These are phyloP conservation scores for Hydrocynus forskahlii DNA, from an alignment of 2,797 vertebrate species.

Conservation along the genomic window DNA sequence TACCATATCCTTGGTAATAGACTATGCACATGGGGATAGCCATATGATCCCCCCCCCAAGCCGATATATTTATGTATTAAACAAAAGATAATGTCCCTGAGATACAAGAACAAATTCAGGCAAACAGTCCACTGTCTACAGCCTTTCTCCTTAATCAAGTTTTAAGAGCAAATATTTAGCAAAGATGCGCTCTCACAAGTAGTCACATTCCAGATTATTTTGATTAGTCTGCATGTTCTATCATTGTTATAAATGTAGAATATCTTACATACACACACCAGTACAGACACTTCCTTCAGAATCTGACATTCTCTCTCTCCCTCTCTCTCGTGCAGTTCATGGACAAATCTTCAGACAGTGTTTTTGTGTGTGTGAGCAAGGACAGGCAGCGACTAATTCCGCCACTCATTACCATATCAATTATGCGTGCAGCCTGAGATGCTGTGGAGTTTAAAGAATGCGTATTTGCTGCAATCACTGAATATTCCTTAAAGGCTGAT, in stretches of 20 bases:
- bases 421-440: slow-evolving; percentile 60
- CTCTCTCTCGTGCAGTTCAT: slow-evolving; percentile 8
- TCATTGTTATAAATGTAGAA: neutral
- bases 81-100: neutral
- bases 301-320: slow-evolving; percentile 44
- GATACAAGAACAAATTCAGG: slow-evolving; percentile 59
- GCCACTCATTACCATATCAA: slow-evolving; percentile 71
- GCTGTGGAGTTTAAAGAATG: slow-evolving; percentile 60
- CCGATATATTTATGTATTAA: slow-evolving; percentile 69
- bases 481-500: slow-evolving; percentile 65
- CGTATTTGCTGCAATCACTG: slow-evolving; percentile 60
- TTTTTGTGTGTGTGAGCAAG: slow-evolving; percentile 55
- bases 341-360: slow-evolving; percentile 60
- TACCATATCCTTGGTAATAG: slow-evolving; percentile 63
- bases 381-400: slow-evolving; percentile 61
- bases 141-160: neutral
- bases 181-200: neutral
- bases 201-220: neutral
- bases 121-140: neutral
- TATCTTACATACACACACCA: neutral
- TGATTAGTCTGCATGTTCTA: neutral
- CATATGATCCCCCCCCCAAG: slow-evolving; percentile 64
- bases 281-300: slow-evolving; percentile 33
- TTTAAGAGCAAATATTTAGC: neutral
- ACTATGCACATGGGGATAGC: slow-evolving; percentile 54